Base-by-base conservation (phyloP, 2,888 invertebrate species). In the Acronicta aceris region DNA sequence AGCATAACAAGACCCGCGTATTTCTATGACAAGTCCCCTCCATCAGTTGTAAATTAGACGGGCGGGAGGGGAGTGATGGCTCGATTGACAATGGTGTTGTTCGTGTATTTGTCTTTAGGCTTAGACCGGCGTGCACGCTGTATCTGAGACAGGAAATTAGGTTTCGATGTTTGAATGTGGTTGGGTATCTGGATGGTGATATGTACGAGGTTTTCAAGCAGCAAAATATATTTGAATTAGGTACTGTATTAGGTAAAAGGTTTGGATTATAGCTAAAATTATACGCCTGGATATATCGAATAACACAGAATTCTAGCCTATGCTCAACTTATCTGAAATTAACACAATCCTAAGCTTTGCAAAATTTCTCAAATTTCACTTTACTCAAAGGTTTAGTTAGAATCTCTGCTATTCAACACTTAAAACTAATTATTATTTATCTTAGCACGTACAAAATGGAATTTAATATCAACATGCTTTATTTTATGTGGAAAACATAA, bases 71-170 rank as follows among this genome's bases (percentile, higher is more conserved):
- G 77, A 54, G 63, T 55, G 71, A 76, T 36, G 59, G 79, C 69
- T 86, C 90, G 67, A 53, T 41, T 68, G 71, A 76, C 16, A 60
- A 58, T 88, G 90, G 93, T 75, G 65, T 67, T 76, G 81, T 75
- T 75, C 72, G 72, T 84, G 90, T 89, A 90, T 93, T 93, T 93
- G 93, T 93, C 93, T 93, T 92, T 88, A 87, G 89, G 91, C 87
- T 89, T 85, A 90, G 87, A 89, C 82, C 85, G 79, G 65, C 81
- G 84, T 51, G 84, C 77, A 76, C 76, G 80, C 78, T 86, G 87
- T 91, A 93, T 91, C 93, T 93, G 89, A 93, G 93, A 93, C 93
- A 92, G 94, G 94, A 94, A 94, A 94, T 94, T 94, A 93, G 92
- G 93, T 94, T 94, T 93, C 89, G 89, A 88, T 89, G 90, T 92